A percentile compares a stretch with the other conserved stretches of the same genome.
phyloP scores from a whole-genome alignment of 2,113 vertebrate genomes.

The Embiotoca jacksoni region DNA sequence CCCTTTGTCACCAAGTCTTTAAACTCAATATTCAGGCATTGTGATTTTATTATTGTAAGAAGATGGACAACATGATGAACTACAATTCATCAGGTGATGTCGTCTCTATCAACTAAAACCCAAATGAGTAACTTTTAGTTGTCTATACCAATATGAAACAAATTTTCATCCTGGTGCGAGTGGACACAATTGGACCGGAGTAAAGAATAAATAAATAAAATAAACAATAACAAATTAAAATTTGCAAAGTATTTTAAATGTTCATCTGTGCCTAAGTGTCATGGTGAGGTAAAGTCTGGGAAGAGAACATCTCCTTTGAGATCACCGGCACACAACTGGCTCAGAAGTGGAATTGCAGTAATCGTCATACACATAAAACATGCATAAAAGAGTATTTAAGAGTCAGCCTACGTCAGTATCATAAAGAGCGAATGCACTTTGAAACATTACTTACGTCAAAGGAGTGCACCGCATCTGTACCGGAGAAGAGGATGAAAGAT shows the following conservation, averaged over 20 bases:
- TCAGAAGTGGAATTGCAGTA: conserved; percentile 74
- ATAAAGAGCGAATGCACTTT: conserved; percentile 64
- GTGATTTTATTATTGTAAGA: not conserved
- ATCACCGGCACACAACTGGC: conserved; percentile 58
- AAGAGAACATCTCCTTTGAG: conserved; percentile 56
- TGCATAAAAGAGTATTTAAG: conserved; percentile 74
- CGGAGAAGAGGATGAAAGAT: conserved; percentile 42
- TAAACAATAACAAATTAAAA: not conserved
- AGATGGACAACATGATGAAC: not conserved
- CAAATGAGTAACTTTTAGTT: not conserved
- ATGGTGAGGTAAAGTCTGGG: conserved; percentile 43
- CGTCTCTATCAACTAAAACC: not conserved
- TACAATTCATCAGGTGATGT: not conserved
- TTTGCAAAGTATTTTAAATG: conserved; percentile 11
- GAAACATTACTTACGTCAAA: conserved; percentile 73
- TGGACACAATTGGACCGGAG: no score
- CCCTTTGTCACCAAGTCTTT: not conserved
- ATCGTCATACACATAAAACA: conserved; percentile 77
- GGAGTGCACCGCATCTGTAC: conserved; percentile 48
- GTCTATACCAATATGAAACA: not conserved
- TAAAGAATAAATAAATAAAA: not conserved
- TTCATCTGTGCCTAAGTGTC: conserved; percentile 23
- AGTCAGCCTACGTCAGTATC: conserved; percentile 72
- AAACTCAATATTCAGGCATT: not conserved
- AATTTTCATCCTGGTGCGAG: not conserved